Conservation (phyloP, 2,113 vertebrate species). For the Poeciliopsis occidentalis region DNA sequence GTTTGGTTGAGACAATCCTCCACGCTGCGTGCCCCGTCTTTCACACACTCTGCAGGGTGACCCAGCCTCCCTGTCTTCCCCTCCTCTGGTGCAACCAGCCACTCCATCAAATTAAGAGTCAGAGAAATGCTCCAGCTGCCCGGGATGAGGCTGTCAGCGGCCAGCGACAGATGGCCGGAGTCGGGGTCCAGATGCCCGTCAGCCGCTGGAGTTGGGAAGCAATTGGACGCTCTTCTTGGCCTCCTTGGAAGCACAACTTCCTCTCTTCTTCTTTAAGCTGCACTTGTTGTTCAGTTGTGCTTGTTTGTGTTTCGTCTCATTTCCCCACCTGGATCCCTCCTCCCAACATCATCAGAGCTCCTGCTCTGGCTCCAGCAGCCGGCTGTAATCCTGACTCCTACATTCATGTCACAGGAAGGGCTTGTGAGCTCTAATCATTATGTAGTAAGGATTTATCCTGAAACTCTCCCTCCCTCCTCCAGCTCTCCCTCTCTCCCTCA, state of each 20-base stretch:
- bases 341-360: constrained; percentile 41
- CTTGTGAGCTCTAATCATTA: constrained; percentile 82
- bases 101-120: constrained; percentile 54
- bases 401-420: constrained; percentile 77
- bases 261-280: constrained; percentile 11
- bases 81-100: constrained; percentile 22
- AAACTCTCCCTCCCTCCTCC: constrained; percentile 44
- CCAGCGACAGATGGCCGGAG: constrained; percentile 51
- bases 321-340: constrained; percentile 44
- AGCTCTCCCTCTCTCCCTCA: constrained; percentile 24
- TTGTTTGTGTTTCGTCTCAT: not conserved
- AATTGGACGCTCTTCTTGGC: constrained; percentile 13
- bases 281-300: constrained; percentile 32
- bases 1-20: constrained; percentile 39
- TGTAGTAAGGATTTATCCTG: constrained; percentile 78
- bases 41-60: constrained; percentile 49
- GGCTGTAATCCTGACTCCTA: constrained; percentile 75
- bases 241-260: constrained; percentile 16
- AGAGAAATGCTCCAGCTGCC: constrained; percentile 48
- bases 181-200: constrained; percentile 42
- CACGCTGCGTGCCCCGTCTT: not conserved
- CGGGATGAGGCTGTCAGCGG: constrained; percentile 12
- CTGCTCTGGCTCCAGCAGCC: constrained; percentile 45
- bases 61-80: constrained; percentile 27
- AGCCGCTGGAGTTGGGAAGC: constrained; percentile 42